Evolutionary conservation across 2,888 invertebrate genomes (phyloP).

Genomic region (Corythucha ciliata): DNA sequence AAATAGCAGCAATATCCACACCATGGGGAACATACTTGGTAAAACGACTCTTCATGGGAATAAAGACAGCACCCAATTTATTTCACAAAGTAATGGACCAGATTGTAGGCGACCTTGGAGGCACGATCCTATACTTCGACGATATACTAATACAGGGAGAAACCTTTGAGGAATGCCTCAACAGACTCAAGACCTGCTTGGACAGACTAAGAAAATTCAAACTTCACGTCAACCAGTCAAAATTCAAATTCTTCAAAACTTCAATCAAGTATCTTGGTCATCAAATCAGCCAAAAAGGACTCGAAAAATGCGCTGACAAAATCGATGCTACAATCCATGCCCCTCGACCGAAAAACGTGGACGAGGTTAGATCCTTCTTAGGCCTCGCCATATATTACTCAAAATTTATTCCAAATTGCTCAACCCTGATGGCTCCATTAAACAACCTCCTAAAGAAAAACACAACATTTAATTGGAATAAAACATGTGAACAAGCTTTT

Average conservation of each 20-base stretch:
- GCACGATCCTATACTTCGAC: too few relatives aligned
- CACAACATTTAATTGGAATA: constrained; percentile 27
- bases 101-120: too few relatives aligned
- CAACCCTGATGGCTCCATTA: constrained; percentile 36
- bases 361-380: constrained; percentile 37
- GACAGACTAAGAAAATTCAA: constrained; percentile 25
- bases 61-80: too few relatives aligned
- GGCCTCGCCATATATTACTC: constrained; percentile 40
- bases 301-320: constrained; percentile 27
- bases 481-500: neutral
- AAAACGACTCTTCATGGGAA: too few relatives aligned
- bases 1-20: too few relatives aligned
- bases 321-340: constrained; percentile 28
- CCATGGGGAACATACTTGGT: too few relatives aligned
- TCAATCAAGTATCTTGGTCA: constrained; percentile 31
- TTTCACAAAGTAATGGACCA: too few relatives aligned
- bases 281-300: constrained; percentile 23
- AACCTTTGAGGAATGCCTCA: constrained; percentile 25
- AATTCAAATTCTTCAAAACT: constrained; percentile 31
- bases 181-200: constrained; percentile 11
- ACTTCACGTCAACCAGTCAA: constrained; percentile 27
- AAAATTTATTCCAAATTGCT: constrained; percentile 37
- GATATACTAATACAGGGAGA: too few relatives aligned
- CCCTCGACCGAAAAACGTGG: constrained; percentile 33
- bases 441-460: constrained; percentile 34